Conservation (phyloP, 2,113 vertebrate species). For the Emydocephalus ijimae region DNA sequence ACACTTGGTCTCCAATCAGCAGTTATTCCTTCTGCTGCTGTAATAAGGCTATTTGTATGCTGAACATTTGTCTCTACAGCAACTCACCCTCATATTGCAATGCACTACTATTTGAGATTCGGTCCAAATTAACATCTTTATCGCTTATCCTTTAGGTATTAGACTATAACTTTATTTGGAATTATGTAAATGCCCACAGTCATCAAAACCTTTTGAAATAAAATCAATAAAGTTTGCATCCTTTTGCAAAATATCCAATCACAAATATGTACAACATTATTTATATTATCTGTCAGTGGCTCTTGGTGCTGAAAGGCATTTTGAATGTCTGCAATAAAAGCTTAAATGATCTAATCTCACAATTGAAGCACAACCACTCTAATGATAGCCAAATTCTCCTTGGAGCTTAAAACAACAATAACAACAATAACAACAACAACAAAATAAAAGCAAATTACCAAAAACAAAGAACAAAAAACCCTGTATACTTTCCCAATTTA, state of each 20-base stretch:
- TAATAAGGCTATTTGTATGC: slow-evolving; percentile 9
- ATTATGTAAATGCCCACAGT: slow-evolving; percentile 30
- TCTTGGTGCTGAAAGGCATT: slow-evolving; percentile 18
- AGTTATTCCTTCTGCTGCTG: background rate
- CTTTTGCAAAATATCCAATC: slow-evolving; percentile 12
- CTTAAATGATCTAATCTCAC: slow-evolving; percentile 39
- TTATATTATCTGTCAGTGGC: slow-evolving; percentile 28
- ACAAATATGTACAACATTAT: slow-evolving; percentile 23
- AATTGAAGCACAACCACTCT: slow-evolving; percentile 32
- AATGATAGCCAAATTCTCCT: background rate
- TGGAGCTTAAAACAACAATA: background rate
- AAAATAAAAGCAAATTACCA: background rate
- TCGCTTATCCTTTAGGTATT: background rate
- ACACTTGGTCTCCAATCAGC: background rate
- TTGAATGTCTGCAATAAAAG: slow-evolving; percentile 29
- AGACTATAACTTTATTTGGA: slow-evolving; percentile 4
- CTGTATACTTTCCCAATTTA: background rate
- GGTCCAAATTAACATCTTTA: background rate
- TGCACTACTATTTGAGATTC: background rate
- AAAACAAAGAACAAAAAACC: background rate
- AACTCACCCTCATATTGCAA: background rate
- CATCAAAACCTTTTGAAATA: slow-evolving; percentile 15
- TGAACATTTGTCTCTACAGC: background rate
- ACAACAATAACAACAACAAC: background rate
- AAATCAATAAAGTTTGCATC: slow-evolving; percentile 9